Evolutionary conservation across 1,140 invertebrate genomes (phyloP).

Genomic region (Callitettix versicolor): DNA sequence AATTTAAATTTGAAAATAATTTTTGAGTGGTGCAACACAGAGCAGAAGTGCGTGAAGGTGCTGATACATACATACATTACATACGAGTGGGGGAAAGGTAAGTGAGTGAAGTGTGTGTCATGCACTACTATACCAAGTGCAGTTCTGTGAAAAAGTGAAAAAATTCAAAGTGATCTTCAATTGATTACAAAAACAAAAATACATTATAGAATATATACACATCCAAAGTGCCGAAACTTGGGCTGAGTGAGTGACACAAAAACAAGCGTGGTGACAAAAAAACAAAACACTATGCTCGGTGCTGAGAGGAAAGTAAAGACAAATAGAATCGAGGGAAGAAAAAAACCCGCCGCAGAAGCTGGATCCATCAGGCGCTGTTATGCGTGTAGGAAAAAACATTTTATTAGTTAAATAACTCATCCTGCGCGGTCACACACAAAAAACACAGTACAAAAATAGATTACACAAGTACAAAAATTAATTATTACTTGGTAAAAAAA

Average conservation of each 20-base stretch:
- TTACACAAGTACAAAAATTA: conserved; percentile 1
- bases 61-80: too few relatives aligned
- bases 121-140: conserved; percentile 17
- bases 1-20: too few relatives aligned
- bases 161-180: conserved; percentile 9
- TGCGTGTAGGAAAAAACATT: background rate
- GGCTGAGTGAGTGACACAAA: conserved; percentile 17
- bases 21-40: too few relatives aligned
- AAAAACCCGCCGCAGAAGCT: too few relatives aligned
- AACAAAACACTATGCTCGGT: conserved; percentile 4
- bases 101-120: background rate
- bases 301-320: too few relatives aligned
- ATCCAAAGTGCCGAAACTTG: conserved; percentile 12
- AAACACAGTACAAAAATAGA: conserved; percentile 4
- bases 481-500: conserved; percentile 11
- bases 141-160: conserved; percentile 13
- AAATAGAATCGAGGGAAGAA: too few relatives aligned
- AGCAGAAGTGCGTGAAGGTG: too few relatives aligned
- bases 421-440: background rate
- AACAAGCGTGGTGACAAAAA: conserved; percentile 17
- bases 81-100: too few relatives aligned
- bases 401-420: background rate
- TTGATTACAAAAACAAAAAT: conserved; percentile 13
- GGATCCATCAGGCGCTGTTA: too few relatives aligned
- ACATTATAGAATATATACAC: conserved; percentile 9